Percentiles rank a stretch among this genome's conserved stretches.
Conservation (phyloP, 2,797 vertebrate species). For the Ctenosaura bakeri region DNA sequence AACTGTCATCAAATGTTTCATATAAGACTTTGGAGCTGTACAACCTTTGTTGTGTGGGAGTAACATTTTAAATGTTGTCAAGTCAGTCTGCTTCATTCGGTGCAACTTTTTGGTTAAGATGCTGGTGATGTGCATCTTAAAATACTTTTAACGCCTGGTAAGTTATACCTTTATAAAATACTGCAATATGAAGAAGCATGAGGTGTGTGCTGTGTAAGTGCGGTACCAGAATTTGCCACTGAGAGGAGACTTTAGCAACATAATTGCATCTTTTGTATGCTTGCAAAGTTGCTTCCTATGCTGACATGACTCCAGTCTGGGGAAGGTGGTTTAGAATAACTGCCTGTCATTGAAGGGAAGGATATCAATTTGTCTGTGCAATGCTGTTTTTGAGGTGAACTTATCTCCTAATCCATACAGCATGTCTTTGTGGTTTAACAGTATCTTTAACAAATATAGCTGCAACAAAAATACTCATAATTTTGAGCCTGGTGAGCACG, state of each 20-base stretch:
- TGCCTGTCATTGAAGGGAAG: background rate
- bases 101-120: background rate
- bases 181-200: background rate
- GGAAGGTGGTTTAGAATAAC: background rate
- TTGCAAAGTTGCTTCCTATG: background rate
- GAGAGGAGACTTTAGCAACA: constrained; percentile 29
- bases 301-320: background rate
- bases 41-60: background rate
- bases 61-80: background rate
- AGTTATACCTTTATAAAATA: background rate
- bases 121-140: background rate
- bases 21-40: background rate
- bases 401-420: constrained; percentile 32
- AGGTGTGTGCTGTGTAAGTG: background rate
- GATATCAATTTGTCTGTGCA: background rate
- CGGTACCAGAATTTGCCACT: constrained; percentile 38
- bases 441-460: constrained; percentile 41
- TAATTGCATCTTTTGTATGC: background rate
- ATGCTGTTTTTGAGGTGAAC: constrained; percentile 60
- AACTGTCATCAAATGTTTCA: background rate
- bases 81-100: too few species aligned
- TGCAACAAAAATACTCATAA: constrained; percentile 15
- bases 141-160: background rate
- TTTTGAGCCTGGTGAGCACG: constrained; percentile 36
- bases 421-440: constrained; percentile 50